phyloP scores from a whole-genome alignment of 2,888 invertebrate genomes.

The Homarus gammarus region DNA sequence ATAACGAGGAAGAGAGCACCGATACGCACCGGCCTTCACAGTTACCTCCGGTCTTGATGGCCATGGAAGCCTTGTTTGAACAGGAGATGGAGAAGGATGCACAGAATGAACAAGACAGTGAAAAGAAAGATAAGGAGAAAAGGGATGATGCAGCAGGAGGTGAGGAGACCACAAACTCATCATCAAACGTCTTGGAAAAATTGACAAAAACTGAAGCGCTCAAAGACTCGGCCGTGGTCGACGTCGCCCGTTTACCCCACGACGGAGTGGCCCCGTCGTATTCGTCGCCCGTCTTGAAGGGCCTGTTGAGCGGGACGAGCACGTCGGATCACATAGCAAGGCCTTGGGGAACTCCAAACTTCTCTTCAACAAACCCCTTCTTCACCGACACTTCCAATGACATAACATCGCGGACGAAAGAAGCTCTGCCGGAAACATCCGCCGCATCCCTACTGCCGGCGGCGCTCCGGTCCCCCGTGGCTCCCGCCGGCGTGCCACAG shows the following conservation, averaged over 20 bases:
- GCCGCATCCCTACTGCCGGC: neutral
- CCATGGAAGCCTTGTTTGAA: slow-evolving; percentile 22
- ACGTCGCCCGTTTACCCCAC: neutral
- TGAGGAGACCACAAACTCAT: neutral
- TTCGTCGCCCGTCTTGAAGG: slow-evolving; percentile 17
- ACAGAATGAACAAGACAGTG: slow-evolving; percentile 36
- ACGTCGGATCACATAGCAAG: neutral
- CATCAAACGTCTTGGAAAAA: neutral
- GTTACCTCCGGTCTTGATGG: slow-evolving; percentile 38
- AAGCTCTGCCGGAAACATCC: neutral
- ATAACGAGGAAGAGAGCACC: neutral
- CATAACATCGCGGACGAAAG: neutral
- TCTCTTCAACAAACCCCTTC: neutral
- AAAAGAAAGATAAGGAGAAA: slow-evolving; percentile 10
- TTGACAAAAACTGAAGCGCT: neutral
- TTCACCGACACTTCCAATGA: neutral
- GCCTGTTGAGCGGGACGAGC: slow-evolving; percentile 2
- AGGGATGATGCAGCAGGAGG: neutral
- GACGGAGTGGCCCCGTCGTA: neutral
- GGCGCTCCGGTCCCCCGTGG: neutral
- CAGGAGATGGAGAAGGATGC: slow-evolving; percentile 50
- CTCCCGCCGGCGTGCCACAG: neutral
- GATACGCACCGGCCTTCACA: slow-evolving; percentile 28
- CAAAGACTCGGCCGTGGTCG: neutral
- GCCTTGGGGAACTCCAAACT: neutral